Evolutionary conservation across 2,113 vertebrate species (phyloP).

Genomic region (Myiozetetes cayanensis): DNA sequence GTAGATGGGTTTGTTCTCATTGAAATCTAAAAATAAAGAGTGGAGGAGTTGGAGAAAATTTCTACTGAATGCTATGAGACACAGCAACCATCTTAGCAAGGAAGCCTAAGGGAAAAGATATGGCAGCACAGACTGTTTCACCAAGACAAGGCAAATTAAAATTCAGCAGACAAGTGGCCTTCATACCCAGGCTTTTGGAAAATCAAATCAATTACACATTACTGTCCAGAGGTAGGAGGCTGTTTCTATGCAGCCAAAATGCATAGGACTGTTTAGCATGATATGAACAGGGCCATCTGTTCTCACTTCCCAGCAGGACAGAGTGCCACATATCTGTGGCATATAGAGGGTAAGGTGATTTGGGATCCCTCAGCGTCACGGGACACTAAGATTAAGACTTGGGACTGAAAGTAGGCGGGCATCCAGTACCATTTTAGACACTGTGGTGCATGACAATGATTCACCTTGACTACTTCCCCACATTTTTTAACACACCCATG

Average conservation of each 20-base stretch:
- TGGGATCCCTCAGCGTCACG: not conserved
- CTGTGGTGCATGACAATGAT: not conserved
- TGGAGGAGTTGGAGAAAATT: not conserved
- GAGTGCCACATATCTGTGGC: not conserved
- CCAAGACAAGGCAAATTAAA: not conserved
- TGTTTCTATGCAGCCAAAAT: not conserved
- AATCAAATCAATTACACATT: not conserved
- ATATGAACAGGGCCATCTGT: not conserved
- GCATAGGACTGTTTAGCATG: not conserved
- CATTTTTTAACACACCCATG: not conserved
- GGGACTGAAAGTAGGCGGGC: not conserved
- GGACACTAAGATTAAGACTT: not conserved
- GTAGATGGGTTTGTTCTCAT: not conserved
- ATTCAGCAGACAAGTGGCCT: not conserved
- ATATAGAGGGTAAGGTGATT: not conserved
- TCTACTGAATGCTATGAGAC: not conserved
- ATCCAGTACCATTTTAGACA: not conserved
- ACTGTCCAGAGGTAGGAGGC: not conserved
- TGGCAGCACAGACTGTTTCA: not conserved
- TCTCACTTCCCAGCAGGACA: not conserved
- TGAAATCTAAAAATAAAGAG: slow-evolving; percentile 23
- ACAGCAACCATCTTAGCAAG: not conserved
- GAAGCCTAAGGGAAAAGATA: not conserved
- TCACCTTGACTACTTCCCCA: not conserved
- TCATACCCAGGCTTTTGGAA: not conserved